Conservation (phyloP, 1,140 invertebrate genomes). For the Drosophila parabipectinata region DNA sequence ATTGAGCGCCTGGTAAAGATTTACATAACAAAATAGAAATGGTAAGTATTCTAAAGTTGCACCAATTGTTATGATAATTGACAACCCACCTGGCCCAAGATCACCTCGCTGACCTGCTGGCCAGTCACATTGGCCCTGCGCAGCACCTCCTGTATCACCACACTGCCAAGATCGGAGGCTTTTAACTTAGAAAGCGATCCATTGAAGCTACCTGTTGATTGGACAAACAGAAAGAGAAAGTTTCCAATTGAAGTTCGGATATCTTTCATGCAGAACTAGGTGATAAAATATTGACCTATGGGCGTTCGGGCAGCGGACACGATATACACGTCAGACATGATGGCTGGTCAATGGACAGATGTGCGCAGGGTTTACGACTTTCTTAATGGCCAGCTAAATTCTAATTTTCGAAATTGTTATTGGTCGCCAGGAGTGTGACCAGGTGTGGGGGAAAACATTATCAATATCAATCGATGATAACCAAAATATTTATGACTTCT, state of each 20-base stretch:
- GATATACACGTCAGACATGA: conserved; percentile 82
- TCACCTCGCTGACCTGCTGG: conserved; percentile 92
- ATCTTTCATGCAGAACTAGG: conserved; percentile 17
- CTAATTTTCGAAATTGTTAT: conserved; percentile 43
- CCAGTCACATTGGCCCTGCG: conserved; percentile 86
- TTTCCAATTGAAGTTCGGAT: conserved; percentile 38
- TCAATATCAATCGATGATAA: neutral
- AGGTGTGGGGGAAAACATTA: neutral
- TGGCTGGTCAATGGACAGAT: neutral
- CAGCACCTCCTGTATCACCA: conserved; percentile 91
- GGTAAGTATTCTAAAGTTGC: neutral
- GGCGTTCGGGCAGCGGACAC: conserved; percentile 84
- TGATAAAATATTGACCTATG: conserved; percentile 68
- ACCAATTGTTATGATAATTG: conserved; percentile 9
- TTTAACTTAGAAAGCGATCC: conserved; percentile 88
- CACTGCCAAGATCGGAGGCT: conserved; percentile 90
- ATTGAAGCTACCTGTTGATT: conserved; percentile 87
- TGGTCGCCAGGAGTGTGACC: conserved; percentile 17
- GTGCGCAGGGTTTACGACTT: conserved; percentile 4
- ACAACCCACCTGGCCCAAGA: conserved; percentile 91
- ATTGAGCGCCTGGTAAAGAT: conserved; percentile 86
- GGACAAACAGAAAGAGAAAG: conserved; percentile 61
- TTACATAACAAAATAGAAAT: conserved; percentile 51
- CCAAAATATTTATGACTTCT: neutral
- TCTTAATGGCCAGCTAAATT: conserved; percentile 15